phyloP scores from a whole-genome alignment of 2,888 invertebrate species.

The Pocota personata region DNA sequence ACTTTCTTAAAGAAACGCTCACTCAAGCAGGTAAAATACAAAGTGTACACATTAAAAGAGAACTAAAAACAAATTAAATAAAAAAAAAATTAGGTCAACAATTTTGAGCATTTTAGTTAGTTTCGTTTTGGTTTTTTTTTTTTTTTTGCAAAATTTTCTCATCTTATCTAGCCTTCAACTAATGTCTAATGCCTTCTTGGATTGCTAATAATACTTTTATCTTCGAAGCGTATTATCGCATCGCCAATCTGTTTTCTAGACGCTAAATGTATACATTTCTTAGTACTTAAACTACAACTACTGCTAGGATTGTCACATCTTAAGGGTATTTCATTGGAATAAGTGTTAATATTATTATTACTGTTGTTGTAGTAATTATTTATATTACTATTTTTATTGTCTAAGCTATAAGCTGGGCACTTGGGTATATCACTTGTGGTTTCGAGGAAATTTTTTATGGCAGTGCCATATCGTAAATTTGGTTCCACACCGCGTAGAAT shows the following conservation, averaged over 20 bases:
- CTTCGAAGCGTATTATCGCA: constrained; percentile 82
- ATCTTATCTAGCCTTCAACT: background rate
- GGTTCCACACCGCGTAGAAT: constrained; percentile 92
- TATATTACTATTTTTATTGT: constrained; percentile 27
- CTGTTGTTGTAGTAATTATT: constrained; percentile 43
- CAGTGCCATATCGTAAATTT: constrained; percentile 85
- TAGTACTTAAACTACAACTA: constrained; percentile 72
- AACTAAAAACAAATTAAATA: constrained; percentile 17
- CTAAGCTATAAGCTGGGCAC: constrained; percentile 74
- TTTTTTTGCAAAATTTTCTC: background rate
- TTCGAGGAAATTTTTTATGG: constrained; percentile 81
- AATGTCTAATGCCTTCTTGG: constrained; percentile 54
- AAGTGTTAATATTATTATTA: constrained; percentile 53
- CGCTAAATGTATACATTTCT: constrained; percentile 84
- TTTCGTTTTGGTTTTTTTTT: background rate
- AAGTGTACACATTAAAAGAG: constrained; percentile 56
- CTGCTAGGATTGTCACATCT: constrained; percentile 72
- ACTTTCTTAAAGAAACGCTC: background rate
- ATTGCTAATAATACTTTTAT: constrained; percentile 80
- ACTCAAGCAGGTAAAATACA: constrained; percentile 17
- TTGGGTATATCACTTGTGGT: constrained; percentile 75
- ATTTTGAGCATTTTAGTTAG: constrained; percentile 67
- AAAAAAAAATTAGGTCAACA: constrained; percentile 44
- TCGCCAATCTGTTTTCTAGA: constrained; percentile 83
- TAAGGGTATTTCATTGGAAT: constrained; percentile 73